Base-by-base conservation (phyloP, 2,113 vertebrate species). In the Sapayoa aenigma region DNA sequence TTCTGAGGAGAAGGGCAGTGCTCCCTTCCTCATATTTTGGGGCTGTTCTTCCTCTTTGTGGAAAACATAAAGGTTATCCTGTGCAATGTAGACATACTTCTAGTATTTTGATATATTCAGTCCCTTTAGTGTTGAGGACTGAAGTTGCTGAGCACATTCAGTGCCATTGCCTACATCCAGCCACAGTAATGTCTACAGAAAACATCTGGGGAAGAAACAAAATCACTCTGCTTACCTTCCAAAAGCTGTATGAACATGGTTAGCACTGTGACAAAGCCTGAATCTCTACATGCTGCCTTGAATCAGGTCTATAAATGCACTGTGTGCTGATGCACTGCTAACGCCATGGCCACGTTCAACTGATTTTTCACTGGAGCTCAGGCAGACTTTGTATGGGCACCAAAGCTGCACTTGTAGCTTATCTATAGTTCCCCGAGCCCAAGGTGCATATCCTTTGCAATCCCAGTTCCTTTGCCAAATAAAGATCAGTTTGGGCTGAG, bases 191-290 rank as follows among this genome's bases (percentile, higher is more conserved):
- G 41, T 53, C 90, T 42, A 42, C 67, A 53, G 27, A 3, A 66
- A 77, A 80, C 37, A 66, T 22, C 7, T 17, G 14, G 12, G 30
- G 30, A 80, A 80, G 75, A 35, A 47, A 16, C 39, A 84, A 84
- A 84, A 92, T 55, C 66, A 31, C 62, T 84, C 80, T 95, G 66
- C 78, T 84, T 71, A 59, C 41, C 52, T 93, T 95, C 90, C 94
- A 62, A 80, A 93, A 84, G 67, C 88, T 90, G 72, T 84, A 62
- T 52, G 72, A 59, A 78, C 59, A 39, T 55, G 72, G 71, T 80
- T 88, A 95, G 90, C 85, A 94, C 94, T 94, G 90, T 96, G 94
- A 96, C 59, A 86, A 93, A 66, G 46, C 68, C 96, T 86, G 85
- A 88, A 50, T 74, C 68, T 66, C 76, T 71, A 69, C 76, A 42